These are phyloP conservation scores for Drosophila quasianomalipes DNA, from an alignment of 2,888 invertebrate genomes.

Conservation along the genomic window DNA sequence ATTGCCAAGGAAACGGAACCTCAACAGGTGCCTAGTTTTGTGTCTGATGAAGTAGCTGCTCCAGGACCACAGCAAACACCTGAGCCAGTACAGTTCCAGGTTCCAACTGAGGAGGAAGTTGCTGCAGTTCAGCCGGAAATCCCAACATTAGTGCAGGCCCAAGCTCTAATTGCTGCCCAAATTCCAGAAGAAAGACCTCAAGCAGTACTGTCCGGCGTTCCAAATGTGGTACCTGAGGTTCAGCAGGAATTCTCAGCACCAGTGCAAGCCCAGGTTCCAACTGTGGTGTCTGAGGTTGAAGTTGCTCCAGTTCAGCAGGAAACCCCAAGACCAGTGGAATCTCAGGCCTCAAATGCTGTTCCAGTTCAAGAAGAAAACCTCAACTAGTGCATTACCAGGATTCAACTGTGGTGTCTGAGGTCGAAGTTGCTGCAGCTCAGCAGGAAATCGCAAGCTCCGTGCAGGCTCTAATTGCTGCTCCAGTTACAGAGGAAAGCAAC, in stretches of 20 bases:
- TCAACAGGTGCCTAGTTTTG: neutral
- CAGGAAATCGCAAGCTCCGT: neutral
- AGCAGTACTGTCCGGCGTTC: fast-evolving
- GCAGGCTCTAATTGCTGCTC: neutral
- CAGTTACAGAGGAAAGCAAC: neutral
- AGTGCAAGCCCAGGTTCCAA: neutral
- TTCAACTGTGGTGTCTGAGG: no score
- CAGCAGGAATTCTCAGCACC: no score
- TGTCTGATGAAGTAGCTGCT: neutral
- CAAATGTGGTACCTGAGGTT: neutral
- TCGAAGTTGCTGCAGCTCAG: neutral
- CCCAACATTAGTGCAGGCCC: neutral
- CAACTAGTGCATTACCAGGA: no score
- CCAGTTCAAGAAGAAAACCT: no score
- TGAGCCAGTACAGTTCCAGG: neutral
- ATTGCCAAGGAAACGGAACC: neutral
- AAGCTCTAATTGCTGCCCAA: neutral
- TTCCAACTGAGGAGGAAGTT: neutral
- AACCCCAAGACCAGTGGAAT: neutral
- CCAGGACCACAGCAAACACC: neutral
- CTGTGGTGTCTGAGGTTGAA: neutral
- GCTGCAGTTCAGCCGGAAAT: neutral
- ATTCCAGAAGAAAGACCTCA: neutral
- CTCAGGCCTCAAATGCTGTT: neutral
- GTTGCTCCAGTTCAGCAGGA: neutral